Percentiles rank a stretch among this genome's conserved stretches.
Evolutionary conservation across 2,797 vertebrate species (phyloP).

Genomic region (Peromyscus aztecus): DNA sequence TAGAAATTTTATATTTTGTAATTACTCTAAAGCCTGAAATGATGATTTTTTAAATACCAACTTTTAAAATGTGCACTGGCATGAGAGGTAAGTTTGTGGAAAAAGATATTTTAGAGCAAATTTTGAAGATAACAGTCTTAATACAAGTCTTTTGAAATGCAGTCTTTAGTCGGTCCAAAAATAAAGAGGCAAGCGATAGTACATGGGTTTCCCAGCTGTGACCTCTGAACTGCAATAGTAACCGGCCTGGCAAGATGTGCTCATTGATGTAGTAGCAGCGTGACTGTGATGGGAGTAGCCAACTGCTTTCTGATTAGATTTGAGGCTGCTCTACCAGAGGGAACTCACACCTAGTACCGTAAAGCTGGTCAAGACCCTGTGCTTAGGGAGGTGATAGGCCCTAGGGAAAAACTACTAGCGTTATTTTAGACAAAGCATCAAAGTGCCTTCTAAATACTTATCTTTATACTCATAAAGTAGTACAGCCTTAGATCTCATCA

Average conservation of each 20-base stretch:
- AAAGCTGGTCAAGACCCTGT: not conserved
- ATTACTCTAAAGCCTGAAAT: not conserved
- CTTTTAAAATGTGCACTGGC: constrained; percentile 5
- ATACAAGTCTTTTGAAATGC: constrained; percentile 33
- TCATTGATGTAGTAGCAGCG: not conserved
- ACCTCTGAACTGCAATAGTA: not conserved
- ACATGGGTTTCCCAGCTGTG: not conserved
- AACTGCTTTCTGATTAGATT: not conserved
- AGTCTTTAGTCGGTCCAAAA: constrained; percentile 20
- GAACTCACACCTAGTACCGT: not conserved
- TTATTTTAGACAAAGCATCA: not conserved
- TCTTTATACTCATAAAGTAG: not conserved
- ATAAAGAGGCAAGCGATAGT: constrained; percentile 17
- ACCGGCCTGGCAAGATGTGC: not conserved
- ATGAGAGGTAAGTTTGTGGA: not conserved
- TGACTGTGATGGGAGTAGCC: too few relatives aligned
- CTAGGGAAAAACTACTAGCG: not conserved
- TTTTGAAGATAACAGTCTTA: not conserved
- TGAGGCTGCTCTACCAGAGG: not conserved
- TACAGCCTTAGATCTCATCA: not conserved
- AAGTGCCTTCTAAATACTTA: not conserved
- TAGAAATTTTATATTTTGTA: constrained; percentile 10
- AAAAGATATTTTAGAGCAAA: too few relatives aligned
- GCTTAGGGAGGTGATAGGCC: not conserved
- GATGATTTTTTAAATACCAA: constrained; percentile 12